Evolutionary conservation across 1,140 invertebrate species (phyloP), one percentile per base, ranked within the genome.

Genomic region (Drosophila athabasca): DNA sequence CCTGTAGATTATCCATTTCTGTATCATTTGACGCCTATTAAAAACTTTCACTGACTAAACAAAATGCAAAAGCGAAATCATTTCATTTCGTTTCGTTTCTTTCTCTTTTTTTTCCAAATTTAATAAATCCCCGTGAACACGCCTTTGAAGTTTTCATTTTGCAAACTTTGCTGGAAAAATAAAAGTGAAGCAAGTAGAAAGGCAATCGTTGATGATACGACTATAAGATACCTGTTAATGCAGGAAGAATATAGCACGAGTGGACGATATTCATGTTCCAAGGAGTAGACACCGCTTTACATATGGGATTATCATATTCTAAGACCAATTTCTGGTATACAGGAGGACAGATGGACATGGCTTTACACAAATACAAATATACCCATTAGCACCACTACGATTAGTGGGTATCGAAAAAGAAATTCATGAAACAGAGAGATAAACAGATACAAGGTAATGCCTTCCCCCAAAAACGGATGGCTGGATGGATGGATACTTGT

Each of bases 91-190:
- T 62, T 43, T 44, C 48, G n/a, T 55, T 43, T 8, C 2, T 1
- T 24, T 41, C 17, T 35, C 24, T 26, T 26, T 24, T 24, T 26
- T 0, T 26, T 43, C 44, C 44, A 51, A 68, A 68, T 76, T 68
- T 59, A 69, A 80, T 76, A 84, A 76, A 68, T 77, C 61, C 46
- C 24, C 5, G 22, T 48, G 15, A 77, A 62, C 49, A 57, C 17
- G 26, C 82, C 82, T 85, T 85, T 85, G 81, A 85, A 87, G 82
- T 87, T 62, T 31, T 46, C 19, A 55, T 61, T 79, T 67, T 48
- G 61, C 52, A 31, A 62, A 31, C 69, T 67, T 29, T 31, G 39
- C 62, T 13, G 39, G 8, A 75, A 71, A 54, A 24, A 22, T 24
- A 39, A 46, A 41, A 22, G 24, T 19, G 45, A 49, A 45, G 44